phyloP scores from a whole-genome alignment of 2,797 vertebrate genomes.

The Myoxocephalus aenaeus region DNA sequence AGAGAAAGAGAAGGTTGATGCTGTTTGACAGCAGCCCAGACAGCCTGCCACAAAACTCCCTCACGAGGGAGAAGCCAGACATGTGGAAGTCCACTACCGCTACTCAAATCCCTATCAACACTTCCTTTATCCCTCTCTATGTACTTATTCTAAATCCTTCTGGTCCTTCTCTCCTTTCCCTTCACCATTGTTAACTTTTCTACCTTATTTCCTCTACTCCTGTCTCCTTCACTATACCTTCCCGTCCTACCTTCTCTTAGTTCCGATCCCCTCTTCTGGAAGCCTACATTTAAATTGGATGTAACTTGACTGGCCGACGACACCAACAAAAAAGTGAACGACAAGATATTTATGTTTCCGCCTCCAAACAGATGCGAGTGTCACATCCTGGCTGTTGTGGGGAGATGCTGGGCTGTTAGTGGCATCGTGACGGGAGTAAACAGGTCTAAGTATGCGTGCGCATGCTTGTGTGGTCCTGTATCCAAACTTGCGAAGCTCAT shows the following conservation, averaged over 20 bases:
- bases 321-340: constrained; percentile 27
- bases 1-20: constrained; percentile 33
- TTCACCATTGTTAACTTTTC: constrained; percentile 6
- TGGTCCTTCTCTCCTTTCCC: constrained; percentile 1
- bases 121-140: constrained; percentile 13
- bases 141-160: constrained; percentile 4
- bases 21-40: constrained; percentile 55
- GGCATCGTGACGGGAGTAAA: constrained; percentile 23
- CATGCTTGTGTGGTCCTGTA: constrained; percentile 7
- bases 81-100: constrained; percentile 45
- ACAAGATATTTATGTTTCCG: constrained; percentile 41
- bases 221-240: constrained; percentile 8
- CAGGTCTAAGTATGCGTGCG: constrained; percentile 3
- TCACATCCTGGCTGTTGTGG: constrained; percentile 26
- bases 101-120: constrained; percentile 29
- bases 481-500: constrained; percentile 37
- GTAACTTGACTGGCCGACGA: constrained; percentile 32
- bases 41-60: constrained; percentile 38
- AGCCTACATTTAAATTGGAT: constrained; percentile 49
- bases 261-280: constrained; percentile 20
- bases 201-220: constrained; percentile 7
- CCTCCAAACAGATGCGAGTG: constrained; percentile 38
- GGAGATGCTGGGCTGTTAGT: constrained; percentile 26
- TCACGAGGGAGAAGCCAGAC: constrained; percentile 27
- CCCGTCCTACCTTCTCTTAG: constrained; percentile 9